Conservation (phyloP, 2,888 invertebrate species). For the Endotricha flammealis region DNA sequence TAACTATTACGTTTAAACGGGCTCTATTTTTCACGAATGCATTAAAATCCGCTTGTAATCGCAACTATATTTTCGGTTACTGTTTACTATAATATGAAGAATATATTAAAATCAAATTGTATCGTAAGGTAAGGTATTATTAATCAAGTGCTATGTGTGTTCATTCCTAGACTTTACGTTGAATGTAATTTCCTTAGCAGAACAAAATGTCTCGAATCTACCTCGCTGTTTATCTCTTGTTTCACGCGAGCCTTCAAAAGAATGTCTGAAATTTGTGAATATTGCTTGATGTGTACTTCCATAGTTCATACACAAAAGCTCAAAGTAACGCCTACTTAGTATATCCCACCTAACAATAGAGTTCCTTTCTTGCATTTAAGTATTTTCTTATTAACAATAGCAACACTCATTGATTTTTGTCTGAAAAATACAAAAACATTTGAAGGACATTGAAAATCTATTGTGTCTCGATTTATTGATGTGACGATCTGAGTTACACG, state of each 20-base stretch:
- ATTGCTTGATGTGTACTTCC: slow-evolving; percentile 25
- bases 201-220: slow-evolving; percentile 53
- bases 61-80: slow-evolving; percentile 1
- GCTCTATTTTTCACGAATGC: no score
- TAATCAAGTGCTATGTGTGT: slow-evolving; percentile 22
- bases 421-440: neutral
- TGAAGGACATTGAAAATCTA: no score
- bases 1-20: no score
- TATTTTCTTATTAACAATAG: no score
- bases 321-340: slow-evolving; percentile 15
- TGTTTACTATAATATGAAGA: slow-evolving; percentile 5
- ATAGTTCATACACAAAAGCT: slow-evolving; percentile 33
- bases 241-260: slow-evolving; percentile 27
- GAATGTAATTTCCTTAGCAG: slow-evolving; percentile 23
- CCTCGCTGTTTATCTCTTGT: slow-evolving; percentile 47
- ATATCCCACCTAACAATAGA: neutral
- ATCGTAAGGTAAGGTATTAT: slow-evolving; percentile 23
- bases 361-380: neutral
- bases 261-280: slow-evolving; percentile 24
- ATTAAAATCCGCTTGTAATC: neutral
- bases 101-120: slow-evolving; percentile 23
- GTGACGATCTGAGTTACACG: no score
- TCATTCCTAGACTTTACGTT: slow-evolving; percentile 30
- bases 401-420: no score
- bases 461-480: no score